Percentiles rank a stretch among this genome's conserved stretches.
Evolutionary conservation across 1,140 invertebrate genomes (phyloP).

Genomic region (Megathymus violae): DNA sequence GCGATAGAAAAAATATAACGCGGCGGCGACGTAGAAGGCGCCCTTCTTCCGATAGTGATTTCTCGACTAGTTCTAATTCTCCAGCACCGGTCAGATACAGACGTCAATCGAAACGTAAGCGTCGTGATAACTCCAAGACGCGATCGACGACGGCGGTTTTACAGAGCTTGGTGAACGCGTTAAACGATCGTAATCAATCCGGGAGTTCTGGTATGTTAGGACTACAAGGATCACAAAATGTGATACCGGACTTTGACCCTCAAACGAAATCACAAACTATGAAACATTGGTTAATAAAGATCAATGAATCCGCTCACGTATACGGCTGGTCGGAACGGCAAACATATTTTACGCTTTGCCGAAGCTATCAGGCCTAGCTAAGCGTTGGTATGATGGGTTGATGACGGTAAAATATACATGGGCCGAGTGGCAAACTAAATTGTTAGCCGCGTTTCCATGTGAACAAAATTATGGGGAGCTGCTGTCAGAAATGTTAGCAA

Average conservation of each 20-base stretch:
- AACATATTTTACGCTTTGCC: constrained; percentile 14
- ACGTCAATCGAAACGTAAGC: too few species aligned
- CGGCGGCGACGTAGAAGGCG: too few species aligned
- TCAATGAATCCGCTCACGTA: background rate
- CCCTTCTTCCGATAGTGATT: too few species aligned
- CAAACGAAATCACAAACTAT: background rate
- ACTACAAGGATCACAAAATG: constrained; percentile 11
- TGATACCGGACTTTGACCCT: constrained; percentile 9
- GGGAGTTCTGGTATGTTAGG: too few species aligned
- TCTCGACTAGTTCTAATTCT: too few species aligned
- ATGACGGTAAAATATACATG: background rate
- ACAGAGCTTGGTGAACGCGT: too few species aligned
- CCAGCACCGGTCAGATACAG: too few species aligned
- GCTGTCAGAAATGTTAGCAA: background rate
- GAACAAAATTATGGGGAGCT: constrained; percentile 1
- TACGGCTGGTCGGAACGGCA: constrained; percentile 5
- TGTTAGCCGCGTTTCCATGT: background rate
- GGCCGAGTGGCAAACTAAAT: background rate
- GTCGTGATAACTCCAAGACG: too few species aligned
- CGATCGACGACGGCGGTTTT: too few species aligned
- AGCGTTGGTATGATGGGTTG: constrained; percentile 1
- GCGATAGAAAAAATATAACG: too few species aligned
- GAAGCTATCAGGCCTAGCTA: background rate
- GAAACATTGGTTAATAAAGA: background rate
- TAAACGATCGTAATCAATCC: too few species aligned